Base-by-base conservation (phyloP, 64 coral and sea anemone species). In the Stichodactyla mertensii region DNA sequence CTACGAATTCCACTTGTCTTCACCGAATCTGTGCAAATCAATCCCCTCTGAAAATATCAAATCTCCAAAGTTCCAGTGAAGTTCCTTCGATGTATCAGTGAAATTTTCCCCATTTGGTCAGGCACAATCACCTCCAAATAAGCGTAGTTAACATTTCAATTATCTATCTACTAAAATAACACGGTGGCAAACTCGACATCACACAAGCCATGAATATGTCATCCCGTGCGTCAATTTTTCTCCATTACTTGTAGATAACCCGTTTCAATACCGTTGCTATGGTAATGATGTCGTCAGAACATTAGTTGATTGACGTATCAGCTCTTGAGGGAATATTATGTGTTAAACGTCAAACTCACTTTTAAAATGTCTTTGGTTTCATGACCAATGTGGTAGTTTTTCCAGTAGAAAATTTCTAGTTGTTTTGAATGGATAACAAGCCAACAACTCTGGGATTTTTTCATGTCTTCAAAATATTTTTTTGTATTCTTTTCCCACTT, bases 351-450 rank as follows among this genome's bases (percentile, higher is more conserved):
- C 62, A 2, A 74, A 74, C n/a, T 74, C 69, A 74, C 10, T 27
- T 58, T 15, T n/a, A 27, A 28, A 26, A 74, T 31, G n/a, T 74
- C 27, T 26, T 74, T 74, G 69, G 69, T 74, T 74, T 74, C 9
- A 74, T n/a, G 64, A 66, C 62, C 24, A 74, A 74, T 74, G 26
- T 36, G 69, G 24, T 31, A 74, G 24, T 74, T 74, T 45, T 74
- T 31, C 69, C 22, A 36, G 69, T 74, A 74, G 69, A 74, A 74
- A 74, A 74, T 74, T 9, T 74, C 10, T 74, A 66, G 18, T 66
- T 74, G 69, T 74, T 74, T 74, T 74, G 24, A 74, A 26, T 74
- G n/a, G 24, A 23, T 74, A 74, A 74, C 69, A 74, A 74, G 69
- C 12, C 10, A 26, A 74, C 12, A 23, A 31, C 24, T 10, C 10